Evolutionary conservation across 2,113 vertebrate species (phyloP), one percentile per base, ranked within the genome.

Genomic region (Tragelaphus imberbis): DNA sequence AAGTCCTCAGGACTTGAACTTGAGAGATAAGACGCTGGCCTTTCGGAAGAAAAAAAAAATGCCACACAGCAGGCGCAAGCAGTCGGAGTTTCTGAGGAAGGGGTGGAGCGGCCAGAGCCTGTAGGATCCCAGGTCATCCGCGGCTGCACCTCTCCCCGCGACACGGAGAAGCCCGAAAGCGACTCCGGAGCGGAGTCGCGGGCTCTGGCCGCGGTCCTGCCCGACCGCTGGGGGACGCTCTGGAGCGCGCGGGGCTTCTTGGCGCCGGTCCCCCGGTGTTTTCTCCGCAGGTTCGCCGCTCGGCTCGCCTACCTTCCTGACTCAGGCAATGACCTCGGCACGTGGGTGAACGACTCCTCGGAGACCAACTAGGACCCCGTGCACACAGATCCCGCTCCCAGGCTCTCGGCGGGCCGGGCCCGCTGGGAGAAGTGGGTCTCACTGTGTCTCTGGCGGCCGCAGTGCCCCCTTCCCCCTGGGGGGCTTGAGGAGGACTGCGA

Each of bases 151-250:
- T 88, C 55, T 28, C 1, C 59, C 28, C 33, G 28, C 6, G 47
- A 23, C 2, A 0, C 59, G 2, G n/a, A 49, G 90, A 36, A 91
- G 84, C 63, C 61, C 21, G 11, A 94, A 84, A 95, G 97, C 96
- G 85, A 51, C 97, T 96, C 97, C 56, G 65, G 59, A 94, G 85
- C n/a, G 30, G 88, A 58, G 95, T 95, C 84, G 13, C 19, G 75
- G 96, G 97, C 86, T 80, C 92, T 5, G 94, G 65, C 91, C 87
- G 16, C 44, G 68, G 97, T 98, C 49, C 86, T 94, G 92, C 96
- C 94, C 98, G 53, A 93, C 98, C 98, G 15, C 97, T 47, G 95
- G 98, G 96, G 98, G 97, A 94, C 97, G 84, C 97, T 94, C 88
- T 36, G 77, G 58, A 63, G 55, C 17, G 86, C 40, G 7, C 88